Evolutionary conservation across 2,113 vertebrate genomes (phyloP).

Genomic region (Larimichthys polyactis): DNA sequence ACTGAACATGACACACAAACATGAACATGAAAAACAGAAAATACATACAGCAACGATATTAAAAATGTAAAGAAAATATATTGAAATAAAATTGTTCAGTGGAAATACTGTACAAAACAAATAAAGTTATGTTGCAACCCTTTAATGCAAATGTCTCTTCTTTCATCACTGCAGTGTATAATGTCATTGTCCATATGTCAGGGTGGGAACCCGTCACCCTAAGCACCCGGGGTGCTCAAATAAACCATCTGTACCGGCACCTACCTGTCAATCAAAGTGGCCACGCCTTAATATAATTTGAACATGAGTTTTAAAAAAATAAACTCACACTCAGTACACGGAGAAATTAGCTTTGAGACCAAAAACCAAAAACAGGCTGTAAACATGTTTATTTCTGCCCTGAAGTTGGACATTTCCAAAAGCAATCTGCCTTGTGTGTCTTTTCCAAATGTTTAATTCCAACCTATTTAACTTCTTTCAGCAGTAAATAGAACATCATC

Average conservation of each 20-base stretch:
- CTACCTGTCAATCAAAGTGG: no score
- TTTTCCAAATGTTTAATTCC: background rate
- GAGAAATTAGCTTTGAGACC: no score
- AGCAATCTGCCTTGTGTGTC: background rate
- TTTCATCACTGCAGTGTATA: background rate
- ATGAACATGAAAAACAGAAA: constrained; percentile 75
- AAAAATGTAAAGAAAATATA: constrained; percentile 81
- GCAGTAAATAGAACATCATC: no score
- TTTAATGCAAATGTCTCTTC: constrained; percentile 48
- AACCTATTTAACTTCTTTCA: no score
- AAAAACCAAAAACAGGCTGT: no score
- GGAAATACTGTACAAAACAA: constrained; percentile 82
- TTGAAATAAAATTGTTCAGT: constrained; percentile 79
- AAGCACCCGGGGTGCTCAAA: no score
- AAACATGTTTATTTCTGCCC: no score
- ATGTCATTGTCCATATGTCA: background rate
- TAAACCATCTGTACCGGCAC: no score
- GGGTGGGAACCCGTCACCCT: background rate
- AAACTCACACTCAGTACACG: no score
- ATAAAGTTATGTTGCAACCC: constrained; percentile 82
- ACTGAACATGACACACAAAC: constrained; percentile 85
- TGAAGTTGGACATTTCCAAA: background rate
- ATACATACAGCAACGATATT: constrained; percentile 75
- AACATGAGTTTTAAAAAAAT: no score
- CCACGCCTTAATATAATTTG: no score